phyloP scores from a whole-genome alignment of 2,888 invertebrate genomes.

The Tachina grossa region DNA sequence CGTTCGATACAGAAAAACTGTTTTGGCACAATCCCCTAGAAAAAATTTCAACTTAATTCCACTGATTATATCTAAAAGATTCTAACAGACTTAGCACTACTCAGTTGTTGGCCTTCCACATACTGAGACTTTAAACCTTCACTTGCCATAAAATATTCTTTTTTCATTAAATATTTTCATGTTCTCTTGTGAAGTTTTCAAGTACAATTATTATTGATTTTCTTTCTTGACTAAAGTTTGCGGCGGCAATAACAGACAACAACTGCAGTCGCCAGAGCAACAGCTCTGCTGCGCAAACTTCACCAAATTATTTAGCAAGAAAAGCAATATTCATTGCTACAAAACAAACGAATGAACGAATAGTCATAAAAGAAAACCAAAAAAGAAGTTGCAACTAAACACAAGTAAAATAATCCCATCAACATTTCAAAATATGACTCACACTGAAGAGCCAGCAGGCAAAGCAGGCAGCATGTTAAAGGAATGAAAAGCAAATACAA shows the following conservation, averaged over 20 bases:
- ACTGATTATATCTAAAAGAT: too few relatives aligned
- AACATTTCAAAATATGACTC: constrained; percentile 42
- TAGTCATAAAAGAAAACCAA: not conserved
- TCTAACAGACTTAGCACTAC: too few relatives aligned
- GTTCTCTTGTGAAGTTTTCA: constrained; percentile 34
- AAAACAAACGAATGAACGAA: constrained; percentile 9
- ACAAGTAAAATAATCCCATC: constrained; percentile 35
- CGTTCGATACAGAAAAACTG: too few relatives aligned
- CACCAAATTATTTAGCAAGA: constrained; percentile 11
- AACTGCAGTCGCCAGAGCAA: not conserved
- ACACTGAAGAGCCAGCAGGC: not conserved
- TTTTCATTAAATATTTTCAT: not conserved
- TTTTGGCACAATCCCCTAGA: too few relatives aligned
- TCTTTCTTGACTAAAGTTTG: constrained; percentile 20
- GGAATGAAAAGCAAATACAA: constrained; percentile 18
- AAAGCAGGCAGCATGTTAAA: constrained; percentile 15
- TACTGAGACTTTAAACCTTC: not conserved
- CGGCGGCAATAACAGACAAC: constrained; percentile 7
- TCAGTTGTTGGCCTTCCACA: not conserved
- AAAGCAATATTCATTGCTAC: not conserved
- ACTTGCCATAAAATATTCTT: not conserved
- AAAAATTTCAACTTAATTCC: too few relatives aligned
- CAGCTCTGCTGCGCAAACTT: not conserved
- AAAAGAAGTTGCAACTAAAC: not conserved
- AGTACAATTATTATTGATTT: constrained; percentile 63